phyloP scores from a whole-genome alignment of 2,113 vertebrate genomes.

The Epinephelus cyanopodus region DNA sequence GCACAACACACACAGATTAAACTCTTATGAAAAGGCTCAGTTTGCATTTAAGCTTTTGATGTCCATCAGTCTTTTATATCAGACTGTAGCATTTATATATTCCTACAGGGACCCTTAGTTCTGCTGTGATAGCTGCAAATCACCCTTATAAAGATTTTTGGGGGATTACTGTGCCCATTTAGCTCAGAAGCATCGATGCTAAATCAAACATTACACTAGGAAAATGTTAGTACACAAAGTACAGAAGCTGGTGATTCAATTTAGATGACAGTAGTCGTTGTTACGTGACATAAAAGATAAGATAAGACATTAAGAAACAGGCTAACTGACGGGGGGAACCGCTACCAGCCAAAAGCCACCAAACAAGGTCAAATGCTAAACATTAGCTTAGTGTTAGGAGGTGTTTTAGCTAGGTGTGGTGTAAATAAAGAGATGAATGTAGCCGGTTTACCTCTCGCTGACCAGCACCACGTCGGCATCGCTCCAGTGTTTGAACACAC shows the following conservation, averaged over 20 bases:
- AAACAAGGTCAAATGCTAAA: constrained; percentile 3
- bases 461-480: constrained; percentile 88
- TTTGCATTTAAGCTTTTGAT: background rate
- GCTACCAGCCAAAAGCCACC: constrained; percentile 31
- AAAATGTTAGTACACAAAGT: background rate
- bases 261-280: background rate
- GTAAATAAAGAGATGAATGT: background rate
- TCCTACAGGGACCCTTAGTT: constrained; percentile 37
- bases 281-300: background rate
- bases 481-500: constrained; percentile 82
- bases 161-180: background rate
- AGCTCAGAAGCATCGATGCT: background rate
- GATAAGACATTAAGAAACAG: background rate
- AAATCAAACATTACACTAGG: too few relatives aligned
- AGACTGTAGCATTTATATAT: background rate
- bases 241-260: background rate
- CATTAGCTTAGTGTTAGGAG: background rate
- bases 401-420: background rate
- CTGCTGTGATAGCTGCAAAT: constrained; percentile 29
- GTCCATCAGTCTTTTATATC: background rate
- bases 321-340: constrained; percentile 35
- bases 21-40: background rate
- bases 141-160: background rate
- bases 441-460: constrained; percentile 84
- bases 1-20: background rate